phyloP scores from a whole-genome alignment of 2,113 vertebrate species.

The Cranoglanis bouderius region DNA sequence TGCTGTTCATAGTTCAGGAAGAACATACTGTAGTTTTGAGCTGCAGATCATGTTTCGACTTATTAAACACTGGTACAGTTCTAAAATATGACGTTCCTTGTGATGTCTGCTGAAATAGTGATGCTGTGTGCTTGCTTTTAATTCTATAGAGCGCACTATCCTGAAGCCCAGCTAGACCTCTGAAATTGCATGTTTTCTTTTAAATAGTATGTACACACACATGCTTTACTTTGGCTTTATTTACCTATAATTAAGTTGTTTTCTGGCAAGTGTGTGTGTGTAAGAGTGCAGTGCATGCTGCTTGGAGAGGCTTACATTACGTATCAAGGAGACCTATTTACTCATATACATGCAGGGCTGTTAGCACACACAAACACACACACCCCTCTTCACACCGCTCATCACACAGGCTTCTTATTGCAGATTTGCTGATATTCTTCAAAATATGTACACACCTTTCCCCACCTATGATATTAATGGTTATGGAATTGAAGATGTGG shows the following conservation, averaged over 20 bases:
- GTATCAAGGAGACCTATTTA: background rate
- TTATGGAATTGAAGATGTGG: background rate
- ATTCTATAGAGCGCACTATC: background rate
- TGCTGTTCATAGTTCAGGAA: background rate
- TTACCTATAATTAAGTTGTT: conserved; percentile 38
- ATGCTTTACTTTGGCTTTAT: conserved; percentile 20
- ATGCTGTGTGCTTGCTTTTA: conserved; percentile 4
- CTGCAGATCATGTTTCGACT: background rate
- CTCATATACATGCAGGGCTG: background rate
- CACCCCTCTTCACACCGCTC: background rate
- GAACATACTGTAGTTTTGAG: background rate
- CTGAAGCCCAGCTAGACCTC: background rate
- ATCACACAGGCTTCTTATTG: background rate
- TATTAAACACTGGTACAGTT: background rate
- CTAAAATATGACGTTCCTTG: conserved; percentile 2
- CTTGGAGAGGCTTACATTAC: background rate
- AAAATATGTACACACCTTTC: background rate
- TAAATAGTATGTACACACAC: conserved; percentile 6
- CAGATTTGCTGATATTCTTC: background rate
- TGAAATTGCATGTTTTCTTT: conserved; percentile 40
- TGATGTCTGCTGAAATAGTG: background rate
- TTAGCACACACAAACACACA: background rate
- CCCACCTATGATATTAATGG: background rate
- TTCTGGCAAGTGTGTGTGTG: background rate
- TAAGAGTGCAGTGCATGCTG: conserved; percentile 1